Percentiles rank a stretch among this genome's conserved stretches.
phyloP scores from a whole-genome alignment of 2,888 invertebrate genomes.

The Aproaerema taeniolella region DNA sequence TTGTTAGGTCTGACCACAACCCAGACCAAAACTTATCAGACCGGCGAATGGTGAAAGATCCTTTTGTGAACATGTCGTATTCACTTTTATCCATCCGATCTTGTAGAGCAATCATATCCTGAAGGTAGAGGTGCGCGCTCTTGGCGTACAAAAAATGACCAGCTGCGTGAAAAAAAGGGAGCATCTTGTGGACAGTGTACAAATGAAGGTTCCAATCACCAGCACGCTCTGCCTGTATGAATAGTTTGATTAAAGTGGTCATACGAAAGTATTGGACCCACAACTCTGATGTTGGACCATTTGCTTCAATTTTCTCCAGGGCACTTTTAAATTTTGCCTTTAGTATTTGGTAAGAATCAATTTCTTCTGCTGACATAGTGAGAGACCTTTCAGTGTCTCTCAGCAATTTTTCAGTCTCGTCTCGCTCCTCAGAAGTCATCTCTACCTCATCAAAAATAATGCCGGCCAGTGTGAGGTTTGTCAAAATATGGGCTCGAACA shows the following conservation, averaged over 20 bases:
- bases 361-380: conserved; percentile 20
- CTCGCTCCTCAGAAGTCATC: conserved; percentile 22
- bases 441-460: conserved; percentile 24
- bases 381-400: conserved; percentile 18
- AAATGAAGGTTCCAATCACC: conserved; percentile 15
- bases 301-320: conserved; percentile 15
- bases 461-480: conserved; percentile 26
- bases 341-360: background rate
- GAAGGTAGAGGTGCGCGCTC: conserved; percentile 2
- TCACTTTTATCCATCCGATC: background rate
- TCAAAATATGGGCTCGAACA: conserved; percentile 25
- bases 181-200: conserved; percentile 17
- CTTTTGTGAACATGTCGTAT: conserved; percentile 4
- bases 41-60: conserved; percentile 6
- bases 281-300: conserved; percentile 13
- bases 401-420: conserved; percentile 15
- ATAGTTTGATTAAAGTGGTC: conserved; percentile 29
- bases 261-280: conserved; percentile 26
- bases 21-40: conserved; percentile 4
- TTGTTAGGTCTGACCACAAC: conserved; percentile 6
- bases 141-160: conserved; percentile 31
- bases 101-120: conserved; percentile 4
- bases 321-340: background rate
- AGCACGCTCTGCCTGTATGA: conserved; percentile 32
- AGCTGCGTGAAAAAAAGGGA: conserved; percentile 39